Conservation (phyloP, 2,888 invertebrate species). For the Metellina segmentata region DNA sequence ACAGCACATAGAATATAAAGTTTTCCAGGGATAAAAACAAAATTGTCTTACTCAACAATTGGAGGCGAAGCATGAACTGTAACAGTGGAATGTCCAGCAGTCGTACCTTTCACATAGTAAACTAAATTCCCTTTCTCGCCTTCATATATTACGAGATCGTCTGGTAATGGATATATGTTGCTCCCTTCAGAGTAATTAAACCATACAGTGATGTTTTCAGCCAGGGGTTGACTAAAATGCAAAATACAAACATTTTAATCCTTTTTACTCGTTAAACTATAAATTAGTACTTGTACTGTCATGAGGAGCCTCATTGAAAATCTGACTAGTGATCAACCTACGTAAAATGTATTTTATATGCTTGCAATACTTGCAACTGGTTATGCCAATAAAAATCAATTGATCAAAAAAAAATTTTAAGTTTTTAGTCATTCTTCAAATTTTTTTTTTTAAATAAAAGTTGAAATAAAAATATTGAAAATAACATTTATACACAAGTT, state of each 20-base stretch:
- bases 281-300: too few species aligned
- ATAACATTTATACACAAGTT: too few species aligned
- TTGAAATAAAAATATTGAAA: too few species aligned
- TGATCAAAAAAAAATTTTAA: too few species aligned
- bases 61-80: slow-evolving; percentile 30
- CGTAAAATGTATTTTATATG: background rate
- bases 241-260: background rate
- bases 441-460: too few species aligned
- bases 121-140: slow-evolving; percentile 35
- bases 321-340: too few species aligned
- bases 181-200: slow-evolving; percentile 65
- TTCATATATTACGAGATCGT: slow-evolving; percentile 42
- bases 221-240: slow-evolving; percentile 48
- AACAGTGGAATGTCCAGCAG: slow-evolving; percentile 67
- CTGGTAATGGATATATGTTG: slow-evolving; percentile 53
- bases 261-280: background rate
- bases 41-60: slow-evolving; percentile 46
- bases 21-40: too few species aligned
- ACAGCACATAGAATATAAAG: too few species aligned
- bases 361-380: too few species aligned
- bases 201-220: slow-evolving; percentile 41
- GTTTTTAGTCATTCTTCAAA: too few species aligned
- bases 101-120: slow-evolving; percentile 29
- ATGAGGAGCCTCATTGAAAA: too few species aligned
- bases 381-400: background rate